Evolutionary conservation across 2,888 invertebrate genomes (phyloP), one percentile per base, ranked within the genome.

Genomic region (Chorisops tibialis): DNA sequence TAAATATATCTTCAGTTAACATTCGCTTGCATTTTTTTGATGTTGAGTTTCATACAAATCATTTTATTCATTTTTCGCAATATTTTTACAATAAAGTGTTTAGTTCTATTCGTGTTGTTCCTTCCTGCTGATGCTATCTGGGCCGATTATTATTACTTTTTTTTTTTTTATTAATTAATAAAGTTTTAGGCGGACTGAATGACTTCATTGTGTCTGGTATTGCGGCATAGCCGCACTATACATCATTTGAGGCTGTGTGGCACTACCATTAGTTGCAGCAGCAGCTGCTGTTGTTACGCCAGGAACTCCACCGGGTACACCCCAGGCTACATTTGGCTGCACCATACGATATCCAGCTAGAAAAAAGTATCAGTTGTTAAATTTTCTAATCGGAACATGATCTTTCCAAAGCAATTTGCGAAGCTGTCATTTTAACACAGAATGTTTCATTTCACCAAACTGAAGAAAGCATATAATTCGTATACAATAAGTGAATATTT

Each of bases 151-250:
- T 24, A 19, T n/a, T 30, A 41, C 21, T 39, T 39, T 39, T 21
- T 41, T 39, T 54, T 54, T 41, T 54, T 37, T 38, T 14, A 48
- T 24, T 54, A 38, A 38, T 54, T 21, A 37, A 24, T 59, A 47
- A 6, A 22, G n/a, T 48, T 60, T 60, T 61, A 61, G 51, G 51
- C 61, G 61, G 51, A 61, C 61, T 49, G 35, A 48, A 51, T 38
- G 22, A 50, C 39, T 45, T 87, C 90, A 91, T 88, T 92, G 91
- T 79, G 90, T 86, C 74, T 88, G 91, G 81, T 91, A 92, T 82
- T 91, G 88, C 75, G 88, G 88, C 83, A 91, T 87, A 77, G 87
- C 83, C 69, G 78, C 75, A 74, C 82, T 81, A 73, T 87, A 88
- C 86, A 88, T 85, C 68, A 85, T 81, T 72, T 82, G 83, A 77